A percentile compares a stretch with the other conserved stretches of the same genome.
Conservation (phyloP, 1,140 invertebrate genomes). For the Triops longicaudatus region DNA sequence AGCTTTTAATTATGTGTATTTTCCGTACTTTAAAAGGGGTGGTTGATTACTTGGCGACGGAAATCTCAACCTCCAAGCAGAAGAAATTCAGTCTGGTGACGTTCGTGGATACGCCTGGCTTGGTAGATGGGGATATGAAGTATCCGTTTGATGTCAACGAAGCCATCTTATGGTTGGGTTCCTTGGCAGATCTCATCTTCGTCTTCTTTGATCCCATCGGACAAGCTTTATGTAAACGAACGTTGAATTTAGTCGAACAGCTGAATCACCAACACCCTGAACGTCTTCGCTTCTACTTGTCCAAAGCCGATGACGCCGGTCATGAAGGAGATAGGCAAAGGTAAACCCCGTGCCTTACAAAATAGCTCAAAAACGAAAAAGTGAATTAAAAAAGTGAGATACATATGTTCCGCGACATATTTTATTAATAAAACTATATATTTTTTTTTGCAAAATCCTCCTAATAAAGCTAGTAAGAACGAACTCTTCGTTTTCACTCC, state of each 20-base stretch:
- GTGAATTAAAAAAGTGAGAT: not conserved
- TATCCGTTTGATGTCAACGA: constrained; percentile 57
- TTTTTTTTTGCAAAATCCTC: too few relatives aligned
- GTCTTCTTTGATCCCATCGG: constrained; percentile 59
- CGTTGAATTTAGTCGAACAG: constrained; percentile 50
- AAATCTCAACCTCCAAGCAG: constrained; percentile 51
- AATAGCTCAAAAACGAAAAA: not conserved
- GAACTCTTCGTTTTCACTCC: not conserved
- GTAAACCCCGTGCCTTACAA: constrained; percentile 30
- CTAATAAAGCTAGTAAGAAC: not conserved
- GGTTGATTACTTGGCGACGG: constrained; percentile 50
- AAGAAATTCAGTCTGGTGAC: constrained; percentile 53
- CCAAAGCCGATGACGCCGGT: constrained; percentile 56
- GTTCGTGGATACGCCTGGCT: constrained; percentile 54
- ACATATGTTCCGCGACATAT: too few relatives aligned
- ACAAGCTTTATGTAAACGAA: constrained; percentile 53
- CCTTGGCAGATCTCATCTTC: constrained; percentile 51
- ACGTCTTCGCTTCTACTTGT: constrained; percentile 49
- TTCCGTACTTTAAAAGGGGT: constrained; percentile 43
- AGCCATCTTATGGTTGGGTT: constrained; percentile 50
- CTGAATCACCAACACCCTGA: constrained; percentile 49
- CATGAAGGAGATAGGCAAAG: constrained; percentile 46
- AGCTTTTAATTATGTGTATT: not conserved
- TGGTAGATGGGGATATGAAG: constrained; percentile 57
- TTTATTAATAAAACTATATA: too few relatives aligned